Evolutionary conservation across 2,113 vertebrate genomes (phyloP).

Genomic region (Cnemophilus loriae): DNA sequence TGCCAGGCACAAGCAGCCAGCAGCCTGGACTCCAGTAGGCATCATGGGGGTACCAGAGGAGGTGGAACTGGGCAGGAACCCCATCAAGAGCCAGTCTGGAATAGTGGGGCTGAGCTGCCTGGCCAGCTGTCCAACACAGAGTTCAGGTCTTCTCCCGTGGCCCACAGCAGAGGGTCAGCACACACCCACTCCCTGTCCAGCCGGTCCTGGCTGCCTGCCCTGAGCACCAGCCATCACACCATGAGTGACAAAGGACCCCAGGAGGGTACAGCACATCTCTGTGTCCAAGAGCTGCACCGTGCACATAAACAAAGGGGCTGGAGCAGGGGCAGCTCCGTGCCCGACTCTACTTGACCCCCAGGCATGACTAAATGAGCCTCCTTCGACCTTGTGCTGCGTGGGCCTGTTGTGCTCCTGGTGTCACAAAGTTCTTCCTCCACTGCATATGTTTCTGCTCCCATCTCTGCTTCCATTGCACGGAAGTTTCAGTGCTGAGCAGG

Average conservation of each 20-base stretch:
- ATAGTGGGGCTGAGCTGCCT: not conserved
- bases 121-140: not conserved
- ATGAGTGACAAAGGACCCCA: rapidly evolving
- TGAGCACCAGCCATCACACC: not conserved
- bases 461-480: not conserved
- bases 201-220: not conserved
- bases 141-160: not conserved
- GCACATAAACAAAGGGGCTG: not conserved
- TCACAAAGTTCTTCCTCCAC: not conserved
- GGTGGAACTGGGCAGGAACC: not conserved
- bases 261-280: not conserved
- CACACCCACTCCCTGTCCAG: not conserved
- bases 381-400: not conserved
- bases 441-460: rapidly evolving
- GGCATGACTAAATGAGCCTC: not conserved
- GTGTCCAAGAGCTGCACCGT: not conserved
- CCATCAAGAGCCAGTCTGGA: not conserved
- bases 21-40: rapidly evolving
- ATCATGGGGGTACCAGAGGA: not conserved
- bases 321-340: not conserved
- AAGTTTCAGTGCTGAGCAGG: not conserved
- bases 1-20: not conserved
- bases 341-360: not conserved
- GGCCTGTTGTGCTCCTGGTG: not conserved
- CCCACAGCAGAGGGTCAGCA: not conserved